phyloP scores from a whole-genome alignment of 2,888 invertebrate genomes.

The Pediacus dermestoides region DNA sequence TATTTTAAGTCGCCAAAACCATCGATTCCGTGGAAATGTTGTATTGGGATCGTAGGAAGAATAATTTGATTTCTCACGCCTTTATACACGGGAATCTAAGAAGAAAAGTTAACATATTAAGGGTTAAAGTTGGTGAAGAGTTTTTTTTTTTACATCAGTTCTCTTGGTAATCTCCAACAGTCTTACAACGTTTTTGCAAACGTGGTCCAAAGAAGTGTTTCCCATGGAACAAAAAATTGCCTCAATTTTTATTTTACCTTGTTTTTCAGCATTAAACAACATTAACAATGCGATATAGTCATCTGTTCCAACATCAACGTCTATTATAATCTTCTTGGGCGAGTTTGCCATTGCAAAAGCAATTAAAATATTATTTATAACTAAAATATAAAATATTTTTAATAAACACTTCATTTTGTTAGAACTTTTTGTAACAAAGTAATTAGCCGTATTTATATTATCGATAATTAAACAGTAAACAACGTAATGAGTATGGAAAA shows the following conservation, averaged over 20 bases:
- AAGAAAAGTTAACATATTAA: no score
- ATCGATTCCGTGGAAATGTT: slow-evolving; percentile 62
- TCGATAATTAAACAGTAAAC: no score
- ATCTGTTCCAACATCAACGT: slow-evolving; percentile 63
- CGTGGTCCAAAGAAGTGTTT: slow-evolving; percentile 68
- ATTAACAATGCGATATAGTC: slow-evolving; percentile 62
- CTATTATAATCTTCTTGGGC: slow-evolving; percentile 51
- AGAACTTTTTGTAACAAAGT: no score
- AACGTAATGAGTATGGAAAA: no score
- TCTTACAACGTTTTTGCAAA: slow-evolving; percentile 65
- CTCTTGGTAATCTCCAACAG: slow-evolving; percentile 59
- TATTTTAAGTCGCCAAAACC: slow-evolving; percentile 66
- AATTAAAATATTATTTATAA: no score
- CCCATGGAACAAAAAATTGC: slow-evolving; percentile 74
- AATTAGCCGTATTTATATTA: no score
- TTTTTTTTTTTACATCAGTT: slow-evolving; percentile 62
- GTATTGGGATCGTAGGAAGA: slow-evolving; percentile 41
- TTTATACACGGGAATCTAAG: slow-evolving; percentile 67
- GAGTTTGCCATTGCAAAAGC: no score
- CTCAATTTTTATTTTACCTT: slow-evolving; percentile 53
- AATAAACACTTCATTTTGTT: no score
- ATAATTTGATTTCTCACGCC: slow-evolving; percentile 57
- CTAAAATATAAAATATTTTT: no score
- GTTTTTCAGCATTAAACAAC: slow-evolving; percentile 54
- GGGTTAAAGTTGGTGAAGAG: no score